A percentile compares a stretch with the other conserved stretches of the same genome.
These are phyloP conservation scores for Quiscalus mexicanus DNA, from an alignment of 2,113 vertebrate species.

Conservation along the genomic window DNA sequence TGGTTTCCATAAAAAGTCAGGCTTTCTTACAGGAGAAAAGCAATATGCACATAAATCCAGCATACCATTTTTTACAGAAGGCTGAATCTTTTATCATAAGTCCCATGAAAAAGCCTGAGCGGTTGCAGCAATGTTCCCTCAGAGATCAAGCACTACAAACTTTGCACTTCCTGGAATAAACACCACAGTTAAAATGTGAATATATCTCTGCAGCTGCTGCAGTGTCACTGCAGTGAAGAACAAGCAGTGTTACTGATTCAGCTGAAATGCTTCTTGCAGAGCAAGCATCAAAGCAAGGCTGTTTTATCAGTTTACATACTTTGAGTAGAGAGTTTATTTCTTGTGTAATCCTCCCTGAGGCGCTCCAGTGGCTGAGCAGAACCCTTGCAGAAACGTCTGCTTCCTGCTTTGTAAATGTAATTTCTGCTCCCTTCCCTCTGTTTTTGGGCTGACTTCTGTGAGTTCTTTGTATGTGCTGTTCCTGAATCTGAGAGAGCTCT, in stretches of 20 bases:
- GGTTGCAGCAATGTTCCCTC: neutral
- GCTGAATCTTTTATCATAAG: neutral
- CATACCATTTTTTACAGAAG: neutral
- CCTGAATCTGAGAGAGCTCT: neutral
- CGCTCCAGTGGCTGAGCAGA: neutral
- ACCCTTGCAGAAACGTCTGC: neutral
- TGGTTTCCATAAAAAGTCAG: slow-evolving; percentile 26
- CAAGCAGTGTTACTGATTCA: slow-evolving; percentile 40
- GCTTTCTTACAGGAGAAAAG: slow-evolving; percentile 25
- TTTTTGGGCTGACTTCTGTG: neutral
- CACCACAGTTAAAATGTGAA: neutral
- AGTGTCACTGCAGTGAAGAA: slow-evolving; percentile 5
- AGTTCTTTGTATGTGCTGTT: neutral
- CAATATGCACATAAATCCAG: slow-evolving; percentile 24
- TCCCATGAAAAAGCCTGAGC: neutral
- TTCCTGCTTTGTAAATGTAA: slow-evolving; percentile 54
- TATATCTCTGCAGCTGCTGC: slow-evolving; percentile 32
- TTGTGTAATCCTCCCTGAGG: slow-evolving; percentile 51
- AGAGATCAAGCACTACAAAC: neutral
- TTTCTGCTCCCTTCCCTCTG: slow-evolving; percentile 8
- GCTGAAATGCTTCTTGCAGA: slow-evolving; percentile 58
- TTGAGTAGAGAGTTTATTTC: slow-evolving; percentile 44
- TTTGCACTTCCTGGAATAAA: slow-evolving; percentile 33
- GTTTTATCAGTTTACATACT: slow-evolving; percentile 72
- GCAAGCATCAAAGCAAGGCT: slow-evolving; percentile 61